phyloP scores from a whole-genome alignment of 2,888 invertebrate genomes.

The Deilephila elpenor region DNA sequence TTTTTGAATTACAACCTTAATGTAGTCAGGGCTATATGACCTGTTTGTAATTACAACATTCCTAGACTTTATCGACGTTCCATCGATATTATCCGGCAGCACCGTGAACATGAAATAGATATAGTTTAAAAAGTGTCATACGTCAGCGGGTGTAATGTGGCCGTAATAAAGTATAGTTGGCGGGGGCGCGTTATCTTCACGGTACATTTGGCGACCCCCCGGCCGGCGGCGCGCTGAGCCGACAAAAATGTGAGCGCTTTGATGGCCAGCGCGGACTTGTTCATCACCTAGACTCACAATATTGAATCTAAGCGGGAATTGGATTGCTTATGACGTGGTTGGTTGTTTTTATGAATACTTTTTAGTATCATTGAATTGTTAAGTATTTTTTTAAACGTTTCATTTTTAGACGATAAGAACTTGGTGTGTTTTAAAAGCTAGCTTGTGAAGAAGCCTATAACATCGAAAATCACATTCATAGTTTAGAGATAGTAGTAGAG shows the following conservation, averaged over 20 bases:
- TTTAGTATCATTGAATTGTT: background rate
- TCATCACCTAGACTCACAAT: constrained; percentile 11
- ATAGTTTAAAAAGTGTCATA: constrained; percentile 25
- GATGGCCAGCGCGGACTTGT: constrained; percentile 22
- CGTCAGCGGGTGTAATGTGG: constrained; percentile 39
- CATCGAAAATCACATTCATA: too few species aligned
- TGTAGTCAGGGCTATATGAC: too few species aligned
- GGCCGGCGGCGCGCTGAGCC: constrained; percentile 54
- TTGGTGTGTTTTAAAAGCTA: too few species aligned
- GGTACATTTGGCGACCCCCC: constrained; percentile 58
- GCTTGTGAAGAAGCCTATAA: too few species aligned
- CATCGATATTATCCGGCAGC: too few species aligned
- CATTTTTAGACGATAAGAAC: too few species aligned
- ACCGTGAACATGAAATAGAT: background rate
- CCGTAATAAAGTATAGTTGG: constrained; percentile 43
- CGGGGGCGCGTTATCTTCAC: constrained; percentile 58
- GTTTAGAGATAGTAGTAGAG: too few species aligned
- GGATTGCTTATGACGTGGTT: background rate
- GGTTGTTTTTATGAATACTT: background rate
- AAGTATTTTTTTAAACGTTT: too few species aligned
- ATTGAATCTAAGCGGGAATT: constrained; percentile 9
- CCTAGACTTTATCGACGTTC: too few species aligned
- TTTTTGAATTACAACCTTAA: too few species aligned
- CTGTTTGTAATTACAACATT: too few species aligned
- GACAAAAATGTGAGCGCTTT: constrained; percentile 54